Evolutionary conservation across 23 tunicate genomes (phyloP).

Genomic region (Clavelina lepadiformis): DNA sequence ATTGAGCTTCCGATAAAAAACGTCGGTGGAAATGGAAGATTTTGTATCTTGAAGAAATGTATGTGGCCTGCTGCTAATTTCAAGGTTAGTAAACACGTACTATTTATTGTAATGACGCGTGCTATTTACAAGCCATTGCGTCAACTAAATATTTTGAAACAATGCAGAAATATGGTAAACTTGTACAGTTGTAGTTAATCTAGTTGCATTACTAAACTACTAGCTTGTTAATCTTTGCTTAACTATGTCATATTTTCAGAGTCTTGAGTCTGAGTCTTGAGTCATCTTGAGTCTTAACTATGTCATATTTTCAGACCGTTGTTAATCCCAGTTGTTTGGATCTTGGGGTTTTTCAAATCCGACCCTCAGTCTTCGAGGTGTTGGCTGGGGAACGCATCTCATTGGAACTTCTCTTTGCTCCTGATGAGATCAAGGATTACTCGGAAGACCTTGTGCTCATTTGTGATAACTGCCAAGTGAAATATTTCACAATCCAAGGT

Average conservation of each 20-base stretch:
- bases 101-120: background rate
- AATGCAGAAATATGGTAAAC: no score
- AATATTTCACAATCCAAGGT: constrained; percentile 68
- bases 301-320: constrained; percentile 43
- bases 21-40: constrained; percentile 83
- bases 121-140: no score
- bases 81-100: no score
- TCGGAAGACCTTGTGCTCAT: constrained; percentile 63
- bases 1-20: constrained; percentile 54
- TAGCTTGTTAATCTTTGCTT: no score
- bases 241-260: no score
- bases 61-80: constrained; percentile 97
- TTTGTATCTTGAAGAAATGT: constrained; percentile 62
- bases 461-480: constrained; percentile 91
- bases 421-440: constrained; percentile 35
- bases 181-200: no score
- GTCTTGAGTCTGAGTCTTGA: no score
- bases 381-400: constrained; percentile 44
- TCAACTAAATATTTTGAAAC: no score
- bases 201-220: no score
- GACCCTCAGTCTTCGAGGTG: constrained; percentile 83
- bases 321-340: constrained; percentile 79
- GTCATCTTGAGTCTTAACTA: no score
- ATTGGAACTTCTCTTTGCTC: constrained; percentile 67
- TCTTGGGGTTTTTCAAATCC: constrained; percentile 75